Evolutionary conservation across 64 coral and sea anemone species (phyloP), one percentile per base, ranked within the genome.

Genomic region (Pocillopora damicornis): DNA sequence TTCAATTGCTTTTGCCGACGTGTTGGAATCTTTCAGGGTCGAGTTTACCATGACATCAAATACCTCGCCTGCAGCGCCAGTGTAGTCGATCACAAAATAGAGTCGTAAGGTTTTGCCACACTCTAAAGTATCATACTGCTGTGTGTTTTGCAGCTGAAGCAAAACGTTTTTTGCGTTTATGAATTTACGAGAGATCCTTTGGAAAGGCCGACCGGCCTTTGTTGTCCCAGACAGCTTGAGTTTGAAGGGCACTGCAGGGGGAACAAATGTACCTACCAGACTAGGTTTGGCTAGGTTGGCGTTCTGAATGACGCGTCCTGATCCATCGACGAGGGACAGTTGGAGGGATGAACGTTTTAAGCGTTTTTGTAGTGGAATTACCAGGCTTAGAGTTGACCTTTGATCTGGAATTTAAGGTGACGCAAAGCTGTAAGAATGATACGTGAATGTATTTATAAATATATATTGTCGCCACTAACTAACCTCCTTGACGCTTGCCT

Each of bases 1-100:
- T 57, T 51, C 1, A 11, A 77, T 77, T 37, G 75, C 75, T 5
- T 17, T 36, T 16, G 35, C n/a, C 42, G 75, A 20, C 22, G 75
- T 16, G 42, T 57, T 57, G 35, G 38, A 8, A 42, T 77, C 16
- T 57, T 77, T 57, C 37, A 77, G 75, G 16, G 75, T 56, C 16
- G 75, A 77, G 38, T 57, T 77, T 15, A 57, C 75, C 17, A 20
- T 2, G 15, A 77, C 9, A 36, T 77, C 45, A 57, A 77, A 77
- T 22, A 18, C 22, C 5, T 57, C 75, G 37, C 42, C 42, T 77
- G 16, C 7, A 56, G 16, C 37, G 9, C 88, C 88, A 22, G 60
- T 90, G 75, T 94, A 91, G 64, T 94, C 81, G 16, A 94, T 66
- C 26, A 83, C 82, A 59, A 87, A 94, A 22, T 37, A 34, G 9